Evolutionary conservation across 2,888 invertebrate species (phyloP).

Genomic region (Polydrusus cervinus): DNA sequence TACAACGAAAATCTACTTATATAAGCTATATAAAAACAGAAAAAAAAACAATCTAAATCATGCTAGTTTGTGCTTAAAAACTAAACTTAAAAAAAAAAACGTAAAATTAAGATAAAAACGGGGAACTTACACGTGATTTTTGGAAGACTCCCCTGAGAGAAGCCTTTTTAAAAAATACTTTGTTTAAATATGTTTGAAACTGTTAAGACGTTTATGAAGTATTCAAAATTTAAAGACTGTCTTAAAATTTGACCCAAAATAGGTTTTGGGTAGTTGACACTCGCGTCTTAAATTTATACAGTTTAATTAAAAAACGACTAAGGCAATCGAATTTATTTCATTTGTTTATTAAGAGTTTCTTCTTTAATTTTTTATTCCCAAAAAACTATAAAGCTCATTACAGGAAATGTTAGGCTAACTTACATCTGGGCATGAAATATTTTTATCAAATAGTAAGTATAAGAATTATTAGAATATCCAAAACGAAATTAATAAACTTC

Average conservation of each 20-base stretch:
- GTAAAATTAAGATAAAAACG: conserved; percentile 39
- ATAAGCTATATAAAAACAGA: conserved; percentile 44
- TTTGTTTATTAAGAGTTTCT: not conserved
- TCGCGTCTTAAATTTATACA: too few relatives aligned
- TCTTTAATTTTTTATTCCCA: too few relatives aligned
- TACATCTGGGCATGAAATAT: too few relatives aligned
- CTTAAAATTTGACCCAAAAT: conserved; percentile 1
- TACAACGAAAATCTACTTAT: conserved; percentile 45
- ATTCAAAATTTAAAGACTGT: not conserved
- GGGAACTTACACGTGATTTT: conserved; percentile 69
- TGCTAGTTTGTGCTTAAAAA: conserved; percentile 44
- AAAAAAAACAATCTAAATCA: conserved; percentile 36
- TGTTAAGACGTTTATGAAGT: not conserved
- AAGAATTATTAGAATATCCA: too few relatives aligned
- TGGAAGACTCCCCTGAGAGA: conserved; percentile 69
- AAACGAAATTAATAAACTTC: too few relatives aligned
- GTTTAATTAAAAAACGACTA: too few relatives aligned
- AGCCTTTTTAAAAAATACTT: conserved; percentile 61
- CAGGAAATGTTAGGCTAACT: too few relatives aligned
- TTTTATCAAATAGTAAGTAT: too few relatives aligned
- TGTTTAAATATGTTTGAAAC: not conserved
- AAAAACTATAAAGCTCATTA: too few relatives aligned
- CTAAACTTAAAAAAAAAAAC: conserved; percentile 32
- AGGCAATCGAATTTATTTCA: too few relatives aligned
- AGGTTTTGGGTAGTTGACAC: too few relatives aligned